These are phyloP conservation scores for Phortica magna DNA, from an alignment of 2,888 invertebrate genomes.

Conservation along the genomic window DNA sequence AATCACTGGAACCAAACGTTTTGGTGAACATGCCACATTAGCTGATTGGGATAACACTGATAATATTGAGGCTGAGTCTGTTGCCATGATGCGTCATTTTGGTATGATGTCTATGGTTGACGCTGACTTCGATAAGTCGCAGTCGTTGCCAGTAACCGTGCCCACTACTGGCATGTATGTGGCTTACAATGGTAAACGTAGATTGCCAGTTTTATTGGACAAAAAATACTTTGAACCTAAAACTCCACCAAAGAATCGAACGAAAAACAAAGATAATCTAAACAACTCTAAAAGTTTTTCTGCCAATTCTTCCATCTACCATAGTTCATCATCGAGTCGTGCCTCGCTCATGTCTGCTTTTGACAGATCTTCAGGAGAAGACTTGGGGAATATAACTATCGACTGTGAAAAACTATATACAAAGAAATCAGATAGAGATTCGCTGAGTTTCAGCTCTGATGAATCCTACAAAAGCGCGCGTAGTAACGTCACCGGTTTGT, in stretches of 20 bases:
- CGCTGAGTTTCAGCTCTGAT: too few relatives aligned
- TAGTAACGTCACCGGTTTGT: too few relatives aligned
- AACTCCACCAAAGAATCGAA: constrained; percentile 38
- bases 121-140: constrained; percentile 36
- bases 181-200: constrained; percentile 57
- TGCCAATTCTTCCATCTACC: too few relatives aligned
- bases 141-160: constrained; percentile 52
- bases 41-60: constrained; percentile 67
- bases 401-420: too few relatives aligned
- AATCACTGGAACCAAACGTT: constrained; percentile 64
- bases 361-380: too few relatives aligned
- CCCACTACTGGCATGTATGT: constrained; percentile 47
- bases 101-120: constrained; percentile 65
- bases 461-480: too few relatives aligned
- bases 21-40: constrained; percentile 68
- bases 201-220: constrained; percentile 64
- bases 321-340: too few relatives aligned
- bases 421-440: too few relatives aligned
- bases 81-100: constrained; percentile 71
- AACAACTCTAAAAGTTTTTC: background rate
- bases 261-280: background rate
- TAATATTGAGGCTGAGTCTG: constrained; percentile 65
- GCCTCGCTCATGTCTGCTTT: too few relatives aligned
- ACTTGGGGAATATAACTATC: too few relatives aligned
- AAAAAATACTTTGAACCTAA: constrained; percentile 63